Evolutionary conservation across 1,140 invertebrate species (phyloP), one percentile per base, ranked within the genome.

Genomic region (Tetramorium simillimum): DNA sequence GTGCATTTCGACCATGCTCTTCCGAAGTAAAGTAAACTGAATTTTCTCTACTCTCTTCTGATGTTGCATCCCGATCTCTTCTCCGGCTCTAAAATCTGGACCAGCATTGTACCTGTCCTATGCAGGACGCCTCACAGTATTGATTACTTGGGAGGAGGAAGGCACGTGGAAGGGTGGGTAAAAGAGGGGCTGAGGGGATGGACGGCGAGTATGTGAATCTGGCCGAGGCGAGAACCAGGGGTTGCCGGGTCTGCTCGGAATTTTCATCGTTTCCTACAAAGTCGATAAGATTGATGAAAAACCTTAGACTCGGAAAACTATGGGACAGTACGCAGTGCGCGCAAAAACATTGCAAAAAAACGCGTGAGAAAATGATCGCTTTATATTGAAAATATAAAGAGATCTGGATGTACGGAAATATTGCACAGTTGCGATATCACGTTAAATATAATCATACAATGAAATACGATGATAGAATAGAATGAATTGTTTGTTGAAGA

Each of bases 71-170:
- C 16, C 56, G 9, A 62, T 40, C 51, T 46, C 14, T 87, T 10
- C 40, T 60, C 18, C 24, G 56, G 9, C 37, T 84, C 28, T 77
- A 40, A 90, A 88, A 90, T 89, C 81, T 90, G 67, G 89, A 90
- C 70, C 87, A 90, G 49, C 69, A 76, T 33, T 81, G 51, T 86
- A 90, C 88, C 92, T 92, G 92, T 92, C 91, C 78, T 37, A 69
- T 86, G 91, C 90, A 93, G 91, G 84, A 89, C 78, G 88, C 88
- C 84, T 91, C 77, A 82, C 75, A 91, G 92, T 93, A 93, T 93
- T 93, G 93, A 93, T 93, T 90, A 92, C 86, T 89, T 63, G 33
- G 69, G 87, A 72, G 62, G 87, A 80, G 65, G 62, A 76, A 91
- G 67, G 78, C 40, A 88, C 37, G 80, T 69, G 76, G 73, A 58